Conservation (phyloP, 2,113 vertebrate species). For the Acrocephalus kingi region DNA sequence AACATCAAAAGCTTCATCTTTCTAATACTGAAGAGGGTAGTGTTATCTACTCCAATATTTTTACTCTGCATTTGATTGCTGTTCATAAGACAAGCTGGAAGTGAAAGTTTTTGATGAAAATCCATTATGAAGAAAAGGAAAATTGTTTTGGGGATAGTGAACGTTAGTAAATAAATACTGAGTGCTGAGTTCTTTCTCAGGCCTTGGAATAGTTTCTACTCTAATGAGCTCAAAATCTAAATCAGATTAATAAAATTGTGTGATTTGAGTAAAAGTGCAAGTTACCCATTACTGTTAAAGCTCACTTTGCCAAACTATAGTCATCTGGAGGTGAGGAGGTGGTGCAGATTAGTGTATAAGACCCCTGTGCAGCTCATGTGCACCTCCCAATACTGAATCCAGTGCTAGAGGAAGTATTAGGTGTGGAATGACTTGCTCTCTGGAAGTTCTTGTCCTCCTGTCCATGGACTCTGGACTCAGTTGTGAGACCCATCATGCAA, state of each 20-base stretch:
- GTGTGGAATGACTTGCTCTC: not conserved
- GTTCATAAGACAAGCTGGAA: not conserved
- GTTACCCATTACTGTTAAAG: not conserved
- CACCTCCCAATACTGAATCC: not conserved
- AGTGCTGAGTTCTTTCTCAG: not conserved
- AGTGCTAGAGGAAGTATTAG: not conserved
- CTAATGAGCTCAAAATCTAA: not conserved
- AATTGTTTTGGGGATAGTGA: not conserved
- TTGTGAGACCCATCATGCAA: not conserved
- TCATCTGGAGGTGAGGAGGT: not conserved
- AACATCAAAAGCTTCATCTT: not conserved
- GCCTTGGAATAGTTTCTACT: not conserved
- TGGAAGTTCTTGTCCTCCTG: not conserved
- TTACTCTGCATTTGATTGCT: not conserved
- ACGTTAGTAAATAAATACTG: not conserved
- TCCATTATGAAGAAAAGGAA: not conserved
- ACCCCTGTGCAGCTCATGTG: not conserved
- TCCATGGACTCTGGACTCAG: not conserved
- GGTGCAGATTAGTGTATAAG: not conserved
- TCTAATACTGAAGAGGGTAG: not conserved
- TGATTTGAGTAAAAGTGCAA: not conserved
- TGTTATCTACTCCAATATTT: not conserved
- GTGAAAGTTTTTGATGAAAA: not conserved
- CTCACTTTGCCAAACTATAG: not conserved
- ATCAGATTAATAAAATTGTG: not conserved